Evolutionary conservation across 1,140 invertebrate species (phyloP).

Genomic region (Pantala flavescens): DNA sequence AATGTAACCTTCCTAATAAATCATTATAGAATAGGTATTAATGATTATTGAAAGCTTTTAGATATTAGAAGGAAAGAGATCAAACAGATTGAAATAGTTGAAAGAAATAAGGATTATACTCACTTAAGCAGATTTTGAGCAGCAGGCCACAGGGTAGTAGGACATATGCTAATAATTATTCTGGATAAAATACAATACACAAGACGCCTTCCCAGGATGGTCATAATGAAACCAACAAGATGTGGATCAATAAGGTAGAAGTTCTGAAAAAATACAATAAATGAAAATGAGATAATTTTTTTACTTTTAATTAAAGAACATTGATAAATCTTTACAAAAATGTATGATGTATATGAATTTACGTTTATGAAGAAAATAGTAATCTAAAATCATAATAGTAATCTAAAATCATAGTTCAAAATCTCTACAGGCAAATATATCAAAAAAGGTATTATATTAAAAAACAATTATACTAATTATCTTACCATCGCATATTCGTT

Average conservation of each 20-base stretch:
- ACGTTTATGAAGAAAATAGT: too few species aligned
- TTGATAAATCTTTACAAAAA: not conserved
- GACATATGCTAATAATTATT: constrained; percentile 20
- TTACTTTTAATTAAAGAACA: too few species aligned
- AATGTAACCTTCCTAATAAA: too few species aligned
- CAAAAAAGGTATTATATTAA: not conserved
- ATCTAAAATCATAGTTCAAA: too few species aligned
- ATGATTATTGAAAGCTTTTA: not conserved
- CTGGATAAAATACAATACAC: constrained; percentile 53
- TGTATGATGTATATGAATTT: too few species aligned
- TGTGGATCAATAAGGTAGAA: constrained; percentile 88
- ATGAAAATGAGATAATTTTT: not conserved
- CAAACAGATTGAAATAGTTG: too few species aligned
- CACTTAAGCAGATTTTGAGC: constrained; percentile 35
- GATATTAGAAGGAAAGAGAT: too few species aligned
- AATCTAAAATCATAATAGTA: too few species aligned
- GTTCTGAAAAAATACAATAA: constrained; percentile 59
- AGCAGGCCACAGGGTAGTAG: constrained; percentile 26
- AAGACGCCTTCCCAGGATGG: constrained; percentile 66
- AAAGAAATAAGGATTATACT: not conserved
- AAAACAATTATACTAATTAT: constrained; percentile 20
- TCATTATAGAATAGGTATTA: constrained; percentile 29
- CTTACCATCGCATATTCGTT: constrained; percentile 78
- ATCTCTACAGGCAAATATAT: too few species aligned
- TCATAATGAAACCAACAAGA: constrained; percentile 68